Percentiles rank a stretch among this genome's conserved stretches.
Evolutionary conservation across 2,888 invertebrate species (phyloP).

Genomic region (Volucella zonaria): DNA sequence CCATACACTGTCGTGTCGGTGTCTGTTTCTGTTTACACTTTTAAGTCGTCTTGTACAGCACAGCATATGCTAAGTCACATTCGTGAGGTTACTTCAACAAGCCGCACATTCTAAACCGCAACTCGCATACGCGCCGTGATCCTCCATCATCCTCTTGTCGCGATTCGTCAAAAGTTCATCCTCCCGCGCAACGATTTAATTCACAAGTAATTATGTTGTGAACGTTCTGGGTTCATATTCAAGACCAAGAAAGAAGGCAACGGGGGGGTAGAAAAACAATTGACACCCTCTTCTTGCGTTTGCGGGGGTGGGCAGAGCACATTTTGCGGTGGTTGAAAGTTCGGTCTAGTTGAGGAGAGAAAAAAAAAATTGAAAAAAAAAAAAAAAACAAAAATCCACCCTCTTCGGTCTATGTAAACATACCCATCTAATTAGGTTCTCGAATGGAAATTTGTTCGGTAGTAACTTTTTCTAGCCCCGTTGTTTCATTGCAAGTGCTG

Average conservation of each 20-base stretch:
- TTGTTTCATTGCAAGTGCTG: constrained; percentile 65
- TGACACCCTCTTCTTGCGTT: constrained; percentile 66
- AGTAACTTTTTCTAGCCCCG: constrained; percentile 67
- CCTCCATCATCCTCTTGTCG: constrained; percentile 71
- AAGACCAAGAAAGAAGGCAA: constrained; percentile 43
- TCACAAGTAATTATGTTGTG: constrained; percentile 59
- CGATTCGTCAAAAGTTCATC: constrained; percentile 71
- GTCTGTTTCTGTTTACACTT: constrained; percentile 55
- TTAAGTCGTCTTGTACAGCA: constrained; percentile 28
- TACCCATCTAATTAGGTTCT: constrained; percentile 73
- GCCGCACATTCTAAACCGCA: constrained; percentile 47
- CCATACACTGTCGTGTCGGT: constrained; percentile 67
- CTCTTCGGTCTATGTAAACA: constrained; percentile 69
- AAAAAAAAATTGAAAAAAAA: background rate
- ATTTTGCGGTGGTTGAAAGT: constrained; percentile 65
- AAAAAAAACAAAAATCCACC: constrained; percentile 54
- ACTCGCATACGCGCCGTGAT: constrained; percentile 67
- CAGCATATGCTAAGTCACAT: constrained; percentile 61
- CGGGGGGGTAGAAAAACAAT: constrained; percentile 56
- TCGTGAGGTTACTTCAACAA: constrained; percentile 66
- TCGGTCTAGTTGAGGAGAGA: constrained; percentile 9
- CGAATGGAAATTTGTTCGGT: constrained; percentile 73
- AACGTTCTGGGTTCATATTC: constrained; percentile 63
- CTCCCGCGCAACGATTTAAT: constrained; percentile 69
- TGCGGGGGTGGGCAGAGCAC: constrained; percentile 32